Conservation (phyloP, 2,797 vertebrate species). For the Vespertilio murinus region DNA sequence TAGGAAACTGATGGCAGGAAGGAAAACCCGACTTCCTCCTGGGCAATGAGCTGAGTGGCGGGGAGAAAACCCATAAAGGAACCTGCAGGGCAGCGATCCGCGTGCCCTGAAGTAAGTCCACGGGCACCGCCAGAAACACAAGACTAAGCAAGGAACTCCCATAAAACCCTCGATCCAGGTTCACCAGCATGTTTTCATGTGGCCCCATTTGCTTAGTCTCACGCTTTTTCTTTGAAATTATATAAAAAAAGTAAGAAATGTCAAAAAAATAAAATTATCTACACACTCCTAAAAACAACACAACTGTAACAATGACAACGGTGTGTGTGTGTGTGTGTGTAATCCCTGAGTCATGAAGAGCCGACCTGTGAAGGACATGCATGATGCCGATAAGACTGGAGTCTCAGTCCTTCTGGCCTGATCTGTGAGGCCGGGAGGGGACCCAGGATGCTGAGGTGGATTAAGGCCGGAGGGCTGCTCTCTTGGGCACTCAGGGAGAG, state of each 20-base stretch:
- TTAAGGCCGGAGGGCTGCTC: neutral
- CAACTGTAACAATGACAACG: neutral
- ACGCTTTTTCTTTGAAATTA: neutral
- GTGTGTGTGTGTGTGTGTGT: too few relatives aligned
- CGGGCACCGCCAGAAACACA: neutral
- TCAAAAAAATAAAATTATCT: neutral
- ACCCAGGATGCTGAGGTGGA: neutral
- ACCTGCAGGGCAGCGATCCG: neutral
- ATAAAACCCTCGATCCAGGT: neutral
- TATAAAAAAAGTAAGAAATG: neutral
- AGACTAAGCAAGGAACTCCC: neutral
- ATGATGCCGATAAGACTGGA: neutral
- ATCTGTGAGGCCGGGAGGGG: neutral
- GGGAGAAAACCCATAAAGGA: neutral
- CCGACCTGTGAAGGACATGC: neutral
- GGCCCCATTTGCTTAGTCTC: neutral
- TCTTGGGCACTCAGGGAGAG: neutral
- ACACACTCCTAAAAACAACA: neutral
- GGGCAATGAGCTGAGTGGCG: neutral
- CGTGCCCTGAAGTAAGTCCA: neutral
- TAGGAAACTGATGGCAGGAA: neutral
- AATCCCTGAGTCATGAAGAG: neutral
- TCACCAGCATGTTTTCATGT: neutral
- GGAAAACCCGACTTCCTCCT: conserved; percentile 18
- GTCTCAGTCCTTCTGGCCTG: neutral